phyloP scores from a whole-genome alignment of 1,140 invertebrate species.

The Magallana angulata region DNA sequence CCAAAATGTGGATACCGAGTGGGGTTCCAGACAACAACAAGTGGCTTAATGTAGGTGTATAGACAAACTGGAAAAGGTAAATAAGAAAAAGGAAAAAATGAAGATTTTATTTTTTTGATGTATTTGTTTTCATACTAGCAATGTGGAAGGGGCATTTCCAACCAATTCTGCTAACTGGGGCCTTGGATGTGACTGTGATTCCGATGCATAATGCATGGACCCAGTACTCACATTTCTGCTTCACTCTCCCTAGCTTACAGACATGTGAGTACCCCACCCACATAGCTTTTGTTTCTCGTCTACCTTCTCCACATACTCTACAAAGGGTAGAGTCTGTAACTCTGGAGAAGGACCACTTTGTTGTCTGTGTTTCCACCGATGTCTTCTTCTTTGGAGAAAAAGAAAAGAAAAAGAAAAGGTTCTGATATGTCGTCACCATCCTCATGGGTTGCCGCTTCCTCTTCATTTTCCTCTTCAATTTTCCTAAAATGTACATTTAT shows the following conservation, averaged over 20 bases:
- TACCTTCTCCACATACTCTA: background rate
- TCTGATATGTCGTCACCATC: too few species aligned
- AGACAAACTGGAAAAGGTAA: constrained; percentile 38
- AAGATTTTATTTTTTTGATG: background rate
- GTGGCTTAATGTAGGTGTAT: constrained; percentile 6
- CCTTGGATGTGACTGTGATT: background rate
- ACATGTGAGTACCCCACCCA: background rate
- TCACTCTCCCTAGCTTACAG: background rate
- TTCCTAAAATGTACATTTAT: too few species aligned
- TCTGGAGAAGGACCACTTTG: background rate
- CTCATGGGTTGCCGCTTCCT: too few species aligned
- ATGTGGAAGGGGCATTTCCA: constrained; percentile 13
- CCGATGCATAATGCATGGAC: background rate
- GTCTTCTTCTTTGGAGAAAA: background rate
- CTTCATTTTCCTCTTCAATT: too few species aligned
- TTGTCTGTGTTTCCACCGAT: background rate
- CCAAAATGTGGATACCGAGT: constrained; percentile 38
- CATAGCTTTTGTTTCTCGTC: background rate
- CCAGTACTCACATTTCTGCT: background rate
- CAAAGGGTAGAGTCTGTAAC: background rate
- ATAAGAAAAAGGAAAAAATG: background rate
- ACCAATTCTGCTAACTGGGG: background rate
- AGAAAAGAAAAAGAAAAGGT: too few species aligned
- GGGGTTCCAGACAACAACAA: constrained; percentile 26
- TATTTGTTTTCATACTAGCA: background rate